These are phyloP conservation scores for Neopelma chrysocephalum DNA, from an alignment of 2,797 vertebrate genomes.

Conservation along the genomic window DNA sequence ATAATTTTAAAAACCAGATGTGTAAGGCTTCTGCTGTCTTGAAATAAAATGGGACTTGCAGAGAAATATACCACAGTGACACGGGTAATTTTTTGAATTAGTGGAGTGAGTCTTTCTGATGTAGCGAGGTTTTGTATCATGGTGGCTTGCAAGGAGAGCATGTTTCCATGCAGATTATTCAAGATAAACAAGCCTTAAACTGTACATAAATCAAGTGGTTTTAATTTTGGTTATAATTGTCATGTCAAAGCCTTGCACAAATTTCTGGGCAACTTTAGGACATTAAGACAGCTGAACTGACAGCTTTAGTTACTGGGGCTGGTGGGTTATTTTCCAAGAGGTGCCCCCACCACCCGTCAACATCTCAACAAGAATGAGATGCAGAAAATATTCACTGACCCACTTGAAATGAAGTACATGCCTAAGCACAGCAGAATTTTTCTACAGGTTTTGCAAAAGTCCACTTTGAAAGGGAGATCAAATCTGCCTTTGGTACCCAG, in stretches of 20 bases:
- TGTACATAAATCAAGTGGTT: background rate
- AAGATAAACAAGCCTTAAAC: background rate
- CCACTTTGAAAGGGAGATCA: accelerated
- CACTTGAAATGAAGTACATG: background rate
- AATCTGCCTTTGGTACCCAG: background rate
- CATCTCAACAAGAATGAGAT: background rate
- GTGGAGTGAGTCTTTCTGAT: background rate
- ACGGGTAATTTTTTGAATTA: background rate
- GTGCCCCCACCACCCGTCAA: background rate
- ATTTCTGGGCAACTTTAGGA: background rate
- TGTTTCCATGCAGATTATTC: background rate
- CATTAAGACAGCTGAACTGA: background rate
- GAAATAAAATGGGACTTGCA: background rate
- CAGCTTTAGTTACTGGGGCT: background rate
- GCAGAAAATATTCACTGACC: background rate
- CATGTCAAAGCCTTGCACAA: accelerated
- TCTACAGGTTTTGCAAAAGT: background rate
- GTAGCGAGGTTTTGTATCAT: background rate
- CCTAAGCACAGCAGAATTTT: background rate
- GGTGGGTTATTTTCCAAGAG: background rate
- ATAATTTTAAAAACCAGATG: background rate
- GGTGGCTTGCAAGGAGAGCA: background rate
- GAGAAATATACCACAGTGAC: background rate
- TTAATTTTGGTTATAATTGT: background rate
- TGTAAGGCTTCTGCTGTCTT: background rate